phyloP scores from a whole-genome alignment of 2,113 vertebrate species.

The Vidua macroura region DNA sequence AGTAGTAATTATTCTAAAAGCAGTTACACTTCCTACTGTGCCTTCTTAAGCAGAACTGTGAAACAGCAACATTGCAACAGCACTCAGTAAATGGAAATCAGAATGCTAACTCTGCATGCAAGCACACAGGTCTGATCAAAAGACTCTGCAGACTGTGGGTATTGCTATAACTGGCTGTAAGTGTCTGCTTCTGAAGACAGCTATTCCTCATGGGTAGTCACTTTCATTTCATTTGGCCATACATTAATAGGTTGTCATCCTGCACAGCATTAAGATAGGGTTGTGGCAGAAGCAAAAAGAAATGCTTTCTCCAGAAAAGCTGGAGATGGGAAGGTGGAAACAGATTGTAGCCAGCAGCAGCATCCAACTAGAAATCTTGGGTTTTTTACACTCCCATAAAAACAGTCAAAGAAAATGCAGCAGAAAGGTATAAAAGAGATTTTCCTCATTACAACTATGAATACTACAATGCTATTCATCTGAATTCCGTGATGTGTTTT shows the following conservation, averaged over 20 bases:
- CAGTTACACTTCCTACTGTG: neutral
- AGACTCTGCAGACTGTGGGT: neutral
- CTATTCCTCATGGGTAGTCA: neutral
- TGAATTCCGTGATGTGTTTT: neutral
- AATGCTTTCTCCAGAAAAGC: neutral
- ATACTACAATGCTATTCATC: neutral
- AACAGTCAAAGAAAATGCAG: neutral
- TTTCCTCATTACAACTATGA: neutral
- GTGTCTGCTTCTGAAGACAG: neutral
- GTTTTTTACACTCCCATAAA: neutral
- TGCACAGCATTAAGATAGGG: neutral
- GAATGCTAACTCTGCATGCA: neutral
- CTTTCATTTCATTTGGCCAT: neutral
- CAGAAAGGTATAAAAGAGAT: neutral
- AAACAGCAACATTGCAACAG: neutral
- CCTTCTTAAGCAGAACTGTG: neutral
- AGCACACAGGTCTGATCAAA: neutral
- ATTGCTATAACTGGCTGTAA: neutral
- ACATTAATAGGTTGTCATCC: neutral
- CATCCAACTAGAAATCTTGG: neutral
- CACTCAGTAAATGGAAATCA: neutral
- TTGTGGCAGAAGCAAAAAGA: neutral
- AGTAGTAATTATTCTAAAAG: neutral
- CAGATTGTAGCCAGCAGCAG: neutral
- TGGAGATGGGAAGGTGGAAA: neutral